These are phyloP conservation scores for Phylloscopus collybita DNA, from an alignment of 2,797 vertebrate genomes.

Conservation along the genomic window DNA sequence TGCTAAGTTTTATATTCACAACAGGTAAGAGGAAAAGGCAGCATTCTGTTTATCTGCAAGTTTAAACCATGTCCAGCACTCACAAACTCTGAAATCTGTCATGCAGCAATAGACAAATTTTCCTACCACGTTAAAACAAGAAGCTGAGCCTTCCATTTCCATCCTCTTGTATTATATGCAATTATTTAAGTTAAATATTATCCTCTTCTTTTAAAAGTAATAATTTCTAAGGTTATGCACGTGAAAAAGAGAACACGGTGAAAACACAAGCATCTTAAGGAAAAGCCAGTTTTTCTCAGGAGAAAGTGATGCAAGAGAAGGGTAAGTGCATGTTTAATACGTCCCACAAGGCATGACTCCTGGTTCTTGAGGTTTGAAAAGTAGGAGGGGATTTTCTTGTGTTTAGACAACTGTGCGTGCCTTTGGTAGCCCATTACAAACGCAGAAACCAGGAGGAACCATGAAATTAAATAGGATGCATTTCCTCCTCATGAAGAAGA, in stretches of 20 bases:
- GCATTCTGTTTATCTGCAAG: slow-evolving; percentile 27
- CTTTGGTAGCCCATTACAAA: background rate
- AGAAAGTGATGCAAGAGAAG: background rate
- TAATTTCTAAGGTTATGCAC: background rate
- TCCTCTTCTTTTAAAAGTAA: background rate
- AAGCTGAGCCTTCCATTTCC: background rate
- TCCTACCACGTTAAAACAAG: background rate
- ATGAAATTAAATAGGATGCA: background rate
- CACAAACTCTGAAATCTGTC: background rate
- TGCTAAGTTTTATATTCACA: slow-evolving; percentile 45
- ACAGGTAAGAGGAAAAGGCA: slow-evolving; percentile 31
- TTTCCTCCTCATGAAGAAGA: background rate
- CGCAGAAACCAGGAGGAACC: background rate
- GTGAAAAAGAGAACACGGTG: background rate
- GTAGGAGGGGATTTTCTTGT: background rate
- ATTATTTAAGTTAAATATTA: background rate
- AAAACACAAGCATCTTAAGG: background rate
- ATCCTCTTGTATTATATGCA: background rate
- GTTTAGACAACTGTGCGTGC: background rate
- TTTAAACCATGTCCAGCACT: background rate
- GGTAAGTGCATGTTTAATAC: background rate
- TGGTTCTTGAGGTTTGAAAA: background rate
- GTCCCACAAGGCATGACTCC: background rate
- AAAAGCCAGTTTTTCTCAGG: background rate
- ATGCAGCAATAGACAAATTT: background rate